Percentiles rank a stretch among this genome's conserved stretches.
Conservation (phyloP, 2,797 vertebrate species). For the Tiaroga cobitis region DNA sequence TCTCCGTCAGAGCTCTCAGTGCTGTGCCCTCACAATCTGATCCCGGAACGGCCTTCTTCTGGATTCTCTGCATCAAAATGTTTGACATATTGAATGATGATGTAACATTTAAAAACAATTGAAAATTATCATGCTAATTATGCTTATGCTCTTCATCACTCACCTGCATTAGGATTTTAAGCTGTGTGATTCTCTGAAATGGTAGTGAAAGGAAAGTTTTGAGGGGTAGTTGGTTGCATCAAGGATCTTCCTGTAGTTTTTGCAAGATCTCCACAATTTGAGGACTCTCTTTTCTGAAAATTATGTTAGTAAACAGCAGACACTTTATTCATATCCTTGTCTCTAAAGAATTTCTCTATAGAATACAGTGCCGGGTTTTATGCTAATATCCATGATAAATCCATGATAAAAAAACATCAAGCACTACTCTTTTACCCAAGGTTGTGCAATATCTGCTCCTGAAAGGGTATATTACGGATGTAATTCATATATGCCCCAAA, state of each 20-base stretch:
- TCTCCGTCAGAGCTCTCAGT: conserved; percentile 46
- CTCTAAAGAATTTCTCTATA: background rate
- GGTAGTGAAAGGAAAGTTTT: conserved; percentile 61
- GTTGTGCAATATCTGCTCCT: conserved; percentile 51
- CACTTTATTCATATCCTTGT: background rate
- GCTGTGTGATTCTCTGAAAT: conserved; percentile 60
- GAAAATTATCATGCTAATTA: background rate
- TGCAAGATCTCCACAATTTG: conserved; percentile 48
- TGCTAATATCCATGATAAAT: background rate
- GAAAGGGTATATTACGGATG: conserved; percentile 57
- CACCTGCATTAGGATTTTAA: conserved; percentile 62
- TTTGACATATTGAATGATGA: background rate
- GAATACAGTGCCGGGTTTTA: background rate
- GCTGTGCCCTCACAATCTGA: conserved; percentile 40
- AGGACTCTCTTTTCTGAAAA: conserved; percentile 50
- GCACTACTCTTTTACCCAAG: conserved; percentile 43
- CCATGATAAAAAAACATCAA: background rate
- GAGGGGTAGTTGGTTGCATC: conserved; percentile 54
- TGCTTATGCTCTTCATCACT: background rate
- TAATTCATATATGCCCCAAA: conserved; percentile 58
- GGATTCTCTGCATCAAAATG: conserved; percentile 51
- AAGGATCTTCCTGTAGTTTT: conserved; percentile 56
- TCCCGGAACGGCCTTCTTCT: conserved; percentile 41
- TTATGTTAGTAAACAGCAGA: background rate
- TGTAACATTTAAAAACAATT: conserved; percentile 5